Evolutionary conservation across 2,113 vertebrate genomes (phyloP), one percentile per base, ranked within the genome.

Genomic region (Anolis sagrei): DNA sequence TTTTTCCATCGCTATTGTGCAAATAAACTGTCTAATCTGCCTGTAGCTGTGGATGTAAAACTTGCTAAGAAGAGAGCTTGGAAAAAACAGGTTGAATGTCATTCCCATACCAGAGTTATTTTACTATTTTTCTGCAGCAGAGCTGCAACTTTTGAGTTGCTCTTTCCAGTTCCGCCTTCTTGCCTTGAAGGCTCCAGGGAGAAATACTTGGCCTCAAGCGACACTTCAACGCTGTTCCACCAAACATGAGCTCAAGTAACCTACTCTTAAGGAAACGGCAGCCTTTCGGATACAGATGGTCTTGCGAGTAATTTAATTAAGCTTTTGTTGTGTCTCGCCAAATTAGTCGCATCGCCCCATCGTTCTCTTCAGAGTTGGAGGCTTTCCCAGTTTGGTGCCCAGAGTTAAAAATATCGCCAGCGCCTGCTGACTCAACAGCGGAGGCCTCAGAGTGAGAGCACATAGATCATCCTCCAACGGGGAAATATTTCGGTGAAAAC

Each of bases 291-390:
- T 49, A n/a, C n/a, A 34, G 80, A 70, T 34, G 7, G 3, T 29
- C 23, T 36, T 39, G n/a, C 10, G 23, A 36, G 68, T 54, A 72
- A 82, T 82, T 82, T 72, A 72, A 72, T 72, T 72, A 58, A 72
- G 49, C 21, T n/a, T 82, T 72, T 73, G 48, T 72, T 73, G 80
- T 54, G n/a, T 34, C 80, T 72, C n/a, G 48, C 80, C 80, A 54
- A 82, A 58, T 73, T 51, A 81, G 79, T 81, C 62, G n/a, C 79
- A 7, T 49, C n/a, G 19, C 79, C 64, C 13, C 48, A 16, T 58
- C 68, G 5, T 73, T 82, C 66, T 72, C 68, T 70, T 58, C 13
- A 10, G 68, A 36, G 32, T 72, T 82, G 80, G 80, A 82, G 80
- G 5, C 68, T 58, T 82, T 82, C 68, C 80, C 49, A 70, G 80